These are phyloP conservation scores for Eupithecia subumbrata DNA, from an alignment of 2,888 invertebrate genomes.

Conservation along the genomic window DNA sequence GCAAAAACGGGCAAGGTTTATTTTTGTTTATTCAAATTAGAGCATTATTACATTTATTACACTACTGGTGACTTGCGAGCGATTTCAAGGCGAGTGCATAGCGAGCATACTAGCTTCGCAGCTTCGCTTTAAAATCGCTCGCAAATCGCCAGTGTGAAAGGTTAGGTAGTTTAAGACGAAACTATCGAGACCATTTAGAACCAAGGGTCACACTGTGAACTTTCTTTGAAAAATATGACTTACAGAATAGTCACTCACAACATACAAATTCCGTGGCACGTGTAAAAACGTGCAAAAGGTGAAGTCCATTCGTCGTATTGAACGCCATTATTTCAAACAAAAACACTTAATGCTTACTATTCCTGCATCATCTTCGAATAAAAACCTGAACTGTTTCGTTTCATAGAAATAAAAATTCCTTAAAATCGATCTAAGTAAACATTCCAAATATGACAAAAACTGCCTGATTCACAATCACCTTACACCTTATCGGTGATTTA, in stretches of 20 bases:
- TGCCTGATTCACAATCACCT: constrained; percentile 35
- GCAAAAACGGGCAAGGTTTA: background rate
- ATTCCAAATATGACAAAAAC: background rate
- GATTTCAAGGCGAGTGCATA: no score
- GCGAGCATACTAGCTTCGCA: no score
- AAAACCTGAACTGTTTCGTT: background rate
- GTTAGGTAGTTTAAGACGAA: background rate
- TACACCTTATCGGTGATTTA: constrained; percentile 42
- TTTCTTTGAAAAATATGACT: background rate
- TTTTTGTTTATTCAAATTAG: background rate
- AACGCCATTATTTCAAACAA: background rate
- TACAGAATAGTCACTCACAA: background rate
- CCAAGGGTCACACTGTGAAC: background rate
- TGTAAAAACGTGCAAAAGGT: background rate
- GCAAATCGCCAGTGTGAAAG: no score
- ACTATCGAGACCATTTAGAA: no score
- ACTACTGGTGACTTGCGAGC: no score
- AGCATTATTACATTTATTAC: no score
- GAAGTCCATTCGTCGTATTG: background rate
- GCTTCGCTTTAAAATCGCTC: no score
- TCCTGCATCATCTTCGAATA: background rate
- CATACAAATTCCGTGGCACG: background rate
- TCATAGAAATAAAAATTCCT: background rate
- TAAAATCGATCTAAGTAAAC: constrained; percentile 2
- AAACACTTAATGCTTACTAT: background rate